Base-by-base conservation (phyloP, 1,140 invertebrate genomes). In the Sitobion miscanthi region DNA sequence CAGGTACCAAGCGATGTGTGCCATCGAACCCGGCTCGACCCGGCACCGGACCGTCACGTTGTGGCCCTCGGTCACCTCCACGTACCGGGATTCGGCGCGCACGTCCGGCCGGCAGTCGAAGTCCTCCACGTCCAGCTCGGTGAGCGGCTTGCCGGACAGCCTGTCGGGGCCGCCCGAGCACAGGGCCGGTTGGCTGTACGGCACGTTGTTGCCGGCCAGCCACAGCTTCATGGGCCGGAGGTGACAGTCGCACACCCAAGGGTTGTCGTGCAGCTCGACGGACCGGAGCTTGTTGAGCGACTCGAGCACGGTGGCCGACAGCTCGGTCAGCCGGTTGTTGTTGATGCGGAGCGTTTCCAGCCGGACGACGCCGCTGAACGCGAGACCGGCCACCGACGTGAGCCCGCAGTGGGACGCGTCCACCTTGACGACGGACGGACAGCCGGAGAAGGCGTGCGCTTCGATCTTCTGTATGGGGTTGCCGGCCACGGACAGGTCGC, bases 181-280 rank as follows among this genome's bases (percentile, higher is more conserved):
- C 20, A 97, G 97, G 0, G 96, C 96, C 17, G 96, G 96, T 0
- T 97, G 97, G 93, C 98, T 95, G n/a, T 97, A 97, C 69, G 96
- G 96, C 54, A 96, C 96, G 1, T 97, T 96, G 25, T 97, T 96
- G 94, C 96, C 96, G 57, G 96, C 95, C 90, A 98, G 69, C 96
- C 97, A 98, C 94, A 98, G 96, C 45, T 97, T 96, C 94, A 99
- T 98, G 20, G 96, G 96, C 94, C 97, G 97, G 88, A 99, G 95
- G 93, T 97, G 96, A 94, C 98, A 99, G 95, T 98, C 98, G 94
- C 98, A 99, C 87, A 97, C 96, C 98, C 98, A 99, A 0, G 97
- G 97, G 95, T 99, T 99, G 93, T 97, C 96, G 93, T 97, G 96
- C 0, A 99, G 95, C 91, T 97, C 97, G 4, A 99, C 95, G 94